Evolutionary conservation across 2,113 vertebrate genomes (phyloP).

Genomic region (Muntiacus reevesi): DNA sequence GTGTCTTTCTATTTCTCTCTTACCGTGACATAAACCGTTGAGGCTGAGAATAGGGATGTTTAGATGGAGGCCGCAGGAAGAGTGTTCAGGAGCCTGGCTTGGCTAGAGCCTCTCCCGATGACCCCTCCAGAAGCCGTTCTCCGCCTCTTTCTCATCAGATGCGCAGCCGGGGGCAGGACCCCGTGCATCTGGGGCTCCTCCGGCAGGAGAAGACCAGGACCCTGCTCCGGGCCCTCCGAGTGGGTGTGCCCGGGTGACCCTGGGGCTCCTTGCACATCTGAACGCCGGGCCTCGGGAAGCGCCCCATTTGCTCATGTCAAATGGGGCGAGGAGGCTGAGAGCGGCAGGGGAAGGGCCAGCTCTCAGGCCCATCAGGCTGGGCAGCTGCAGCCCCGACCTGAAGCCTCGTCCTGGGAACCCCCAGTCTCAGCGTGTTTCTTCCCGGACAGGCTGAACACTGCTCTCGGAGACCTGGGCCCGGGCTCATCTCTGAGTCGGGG

Average conservation of each 20-base stretch:
- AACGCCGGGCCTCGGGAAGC: rapidly evolving
- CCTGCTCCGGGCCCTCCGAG: rapidly evolving
- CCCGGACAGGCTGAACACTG: background rate
- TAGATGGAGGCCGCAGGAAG: rapidly evolving
- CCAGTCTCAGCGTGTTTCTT: background rate
- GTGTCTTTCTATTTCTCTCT: background rate
- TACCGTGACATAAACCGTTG: rapidly evolving
- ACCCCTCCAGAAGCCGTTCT: background rate
- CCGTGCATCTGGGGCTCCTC: background rate
- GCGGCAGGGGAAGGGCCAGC: too few relatives aligned
- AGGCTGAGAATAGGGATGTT: background rate
- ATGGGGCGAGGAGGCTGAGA: background rate
- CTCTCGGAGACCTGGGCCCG: background rate
- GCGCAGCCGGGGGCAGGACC: background rate
- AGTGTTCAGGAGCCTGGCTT: background rate
- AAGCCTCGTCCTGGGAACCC: background rate
- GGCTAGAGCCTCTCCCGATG: background rate
- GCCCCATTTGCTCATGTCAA: rapidly evolving
- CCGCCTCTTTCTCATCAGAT: rapidly evolving
- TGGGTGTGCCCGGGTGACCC: rapidly evolving
- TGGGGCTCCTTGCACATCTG: too few relatives aligned
- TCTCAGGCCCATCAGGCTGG: rapidly evolving
- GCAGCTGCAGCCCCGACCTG: background rate
- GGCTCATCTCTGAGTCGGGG: background rate
- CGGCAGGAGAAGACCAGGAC: rapidly evolving